phyloP scores from a whole-genome alignment of 1,140 invertebrate species.

The Leptopilina boulardi region DNA sequence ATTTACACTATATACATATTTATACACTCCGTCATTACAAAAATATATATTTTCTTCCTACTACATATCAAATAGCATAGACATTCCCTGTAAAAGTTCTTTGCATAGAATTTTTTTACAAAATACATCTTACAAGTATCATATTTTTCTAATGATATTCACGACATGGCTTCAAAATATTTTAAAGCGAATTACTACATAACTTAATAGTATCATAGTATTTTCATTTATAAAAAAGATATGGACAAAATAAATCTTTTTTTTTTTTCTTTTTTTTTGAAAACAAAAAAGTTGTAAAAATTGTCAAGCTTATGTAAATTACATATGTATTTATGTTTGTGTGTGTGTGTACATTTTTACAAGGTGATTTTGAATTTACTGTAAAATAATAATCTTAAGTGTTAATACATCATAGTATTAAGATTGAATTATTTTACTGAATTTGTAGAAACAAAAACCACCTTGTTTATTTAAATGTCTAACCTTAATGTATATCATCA shows the following conservation, averaged over 20 bases:
- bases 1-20: slow-evolving; percentile 71
- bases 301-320: neutral
- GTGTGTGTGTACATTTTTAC: neutral
- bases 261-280: neutral
- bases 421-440: neutral
- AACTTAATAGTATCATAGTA: neutral
- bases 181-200: neutral
- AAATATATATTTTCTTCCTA: slow-evolving; percentile 49
- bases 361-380: neutral
- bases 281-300: slow-evolving; percentile 20
- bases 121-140: slow-evolving; percentile 59
- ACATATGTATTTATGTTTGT: neutral
- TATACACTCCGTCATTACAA: slow-evolving; percentile 59
- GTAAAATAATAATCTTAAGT: neutral
- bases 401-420: neutral
- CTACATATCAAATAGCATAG: slow-evolving; percentile 42
- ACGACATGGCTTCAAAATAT: neutral
- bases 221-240: neutral
- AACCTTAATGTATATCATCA: neutral
- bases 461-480: neutral
- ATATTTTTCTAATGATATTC: neutral
- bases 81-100: slow-evolving; percentile 51
- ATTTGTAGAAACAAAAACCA: neutral
- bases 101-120: slow-evolving; percentile 46
- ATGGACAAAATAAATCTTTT: too few species aligned